Evolutionary conservation across 1,140 invertebrate genomes (phyloP), one percentile per base, ranked within the genome.

Genomic region (Heliconius hermathena): DNA sequence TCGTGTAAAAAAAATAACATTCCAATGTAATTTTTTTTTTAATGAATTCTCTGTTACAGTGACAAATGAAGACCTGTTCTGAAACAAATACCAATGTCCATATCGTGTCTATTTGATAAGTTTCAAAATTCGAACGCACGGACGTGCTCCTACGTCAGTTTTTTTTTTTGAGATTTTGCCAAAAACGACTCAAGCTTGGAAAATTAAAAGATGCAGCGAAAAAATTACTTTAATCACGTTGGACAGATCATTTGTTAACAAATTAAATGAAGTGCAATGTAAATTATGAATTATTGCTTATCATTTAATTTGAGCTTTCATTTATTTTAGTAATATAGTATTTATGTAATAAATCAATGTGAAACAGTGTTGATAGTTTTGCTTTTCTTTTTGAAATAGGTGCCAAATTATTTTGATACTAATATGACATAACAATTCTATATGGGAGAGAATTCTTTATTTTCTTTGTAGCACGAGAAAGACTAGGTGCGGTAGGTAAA

Each of bases 111-210:
- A 57, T 80, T 71, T 72, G 72, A 73, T 81, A 74, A 46, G 76
- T 78, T 75, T n/a, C 54, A 49, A 70, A 81, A 71, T 71, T 77
- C 60, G 26, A 4, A 66, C 60, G 60, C 3, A 29, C 60, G 60
- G 75, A 77, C 77, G 49, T 52, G 18, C 18, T 52, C 20, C 1
- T 52, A 20, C 18, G 49, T 20, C 49, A 52, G 6, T 70, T 82
- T 71, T 73, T 82, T n/a, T 74, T 83, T 74, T 57, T 84, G 83
- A 78, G 52, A 26, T 70, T 78, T 52, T 80, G 83, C 83, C 83
- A 84, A 84, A 78, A 79, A 83, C 46, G 81, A 80, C 71, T 78
- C 74, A 71, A 73, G 76, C 75, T 76, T 77, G 38, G 74, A 81
- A 70, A 77, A 79, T 83, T 70, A 80, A 66, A 78, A 74, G 71